Conservation (phyloP, 2,888 invertebrate genomes). For the Meiosimyza platycephala region DNA sequence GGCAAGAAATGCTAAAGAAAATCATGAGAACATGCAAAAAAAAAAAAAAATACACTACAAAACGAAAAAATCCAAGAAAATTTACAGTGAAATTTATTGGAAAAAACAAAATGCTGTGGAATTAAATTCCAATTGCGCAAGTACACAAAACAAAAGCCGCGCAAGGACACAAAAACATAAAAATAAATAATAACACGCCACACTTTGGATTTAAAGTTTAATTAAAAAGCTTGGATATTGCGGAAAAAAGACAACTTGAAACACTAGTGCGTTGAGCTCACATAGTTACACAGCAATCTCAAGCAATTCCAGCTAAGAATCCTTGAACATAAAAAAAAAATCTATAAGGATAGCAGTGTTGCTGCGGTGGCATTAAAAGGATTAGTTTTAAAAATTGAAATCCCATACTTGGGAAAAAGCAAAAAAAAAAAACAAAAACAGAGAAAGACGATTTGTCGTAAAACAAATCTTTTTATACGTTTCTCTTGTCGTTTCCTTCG, state of each 20-base stretch:
- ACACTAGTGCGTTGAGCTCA: too few species aligned
- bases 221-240: conserved; percentile 28
- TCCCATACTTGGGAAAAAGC: too few species aligned
- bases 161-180: background rate
- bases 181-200: conserved; percentile 23
- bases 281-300: too few species aligned
- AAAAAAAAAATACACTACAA: background rate
- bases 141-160: background rate
- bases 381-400: too few species aligned
- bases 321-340: too few species aligned
- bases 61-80: conserved; percentile 21
- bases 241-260: background rate
- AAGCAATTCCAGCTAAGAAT: too few species aligned
- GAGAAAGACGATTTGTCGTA: too few species aligned
- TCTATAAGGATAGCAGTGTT: too few species aligned
- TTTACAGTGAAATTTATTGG: conserved; percentile 32
- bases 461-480: too few species aligned
- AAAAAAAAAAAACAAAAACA: too few species aligned
- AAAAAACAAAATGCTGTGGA: conserved; percentile 18
- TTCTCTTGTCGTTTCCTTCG: too few species aligned
- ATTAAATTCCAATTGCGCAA: conserved; percentile 28
- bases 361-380: too few species aligned
- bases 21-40: background rate
- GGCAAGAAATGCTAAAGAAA: background rate
- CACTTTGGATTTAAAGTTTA: conserved; percentile 32